These are phyloP conservation scores for Drosophila simulans DNA, from an alignment of 1,140 invertebrate species.

Conservation along the genomic window DNA sequence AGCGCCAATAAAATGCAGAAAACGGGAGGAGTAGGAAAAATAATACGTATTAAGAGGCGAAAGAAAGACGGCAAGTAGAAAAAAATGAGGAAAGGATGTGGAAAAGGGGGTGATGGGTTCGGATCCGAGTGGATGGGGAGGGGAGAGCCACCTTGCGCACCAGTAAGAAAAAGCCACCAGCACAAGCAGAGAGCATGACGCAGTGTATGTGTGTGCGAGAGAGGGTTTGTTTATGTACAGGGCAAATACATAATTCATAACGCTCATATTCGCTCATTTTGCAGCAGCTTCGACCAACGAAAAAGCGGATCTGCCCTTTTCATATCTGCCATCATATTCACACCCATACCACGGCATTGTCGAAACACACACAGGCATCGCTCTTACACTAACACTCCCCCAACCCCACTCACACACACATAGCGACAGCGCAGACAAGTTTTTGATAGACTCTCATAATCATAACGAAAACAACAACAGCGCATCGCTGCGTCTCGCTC, in stretches of 20 bases:
- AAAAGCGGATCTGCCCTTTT: conserved; percentile 69
- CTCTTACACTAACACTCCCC: conserved; percentile 7
- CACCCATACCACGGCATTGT: conserved; percentile 47
- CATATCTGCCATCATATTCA: conserved; percentile 83
- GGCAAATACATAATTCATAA: conserved; percentile 82
- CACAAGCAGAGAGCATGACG: conserved; percentile 11
- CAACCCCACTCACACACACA: conserved; percentile 5
- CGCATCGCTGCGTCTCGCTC: conserved; percentile 36
- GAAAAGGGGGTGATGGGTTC: neutral
- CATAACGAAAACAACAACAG: conserved; percentile 79
- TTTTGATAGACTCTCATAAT: conserved; percentile 84
- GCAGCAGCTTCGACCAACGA: conserved; percentile 59
- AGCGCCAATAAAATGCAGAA: conserved; percentile 58
- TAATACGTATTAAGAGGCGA: conserved; percentile 41
- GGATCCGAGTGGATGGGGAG: neutral
- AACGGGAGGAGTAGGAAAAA: conserved; percentile 26
- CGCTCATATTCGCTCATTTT: conserved; percentile 80
- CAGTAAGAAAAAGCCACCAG: conserved; percentile 73
- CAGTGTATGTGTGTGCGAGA: conserved; percentile 19
- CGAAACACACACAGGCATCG: conserved; percentile 15
- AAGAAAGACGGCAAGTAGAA: conserved; percentile 34
- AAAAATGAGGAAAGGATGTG: conserved; percentile 24
- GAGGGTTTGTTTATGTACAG: conserved; percentile 73
- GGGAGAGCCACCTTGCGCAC: conserved; percentile 72
- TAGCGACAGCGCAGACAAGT: conserved; percentile 46